Base-by-base conservation (phyloP, 2,113 vertebrate genomes). In the Larimichthys polyactis region DNA sequence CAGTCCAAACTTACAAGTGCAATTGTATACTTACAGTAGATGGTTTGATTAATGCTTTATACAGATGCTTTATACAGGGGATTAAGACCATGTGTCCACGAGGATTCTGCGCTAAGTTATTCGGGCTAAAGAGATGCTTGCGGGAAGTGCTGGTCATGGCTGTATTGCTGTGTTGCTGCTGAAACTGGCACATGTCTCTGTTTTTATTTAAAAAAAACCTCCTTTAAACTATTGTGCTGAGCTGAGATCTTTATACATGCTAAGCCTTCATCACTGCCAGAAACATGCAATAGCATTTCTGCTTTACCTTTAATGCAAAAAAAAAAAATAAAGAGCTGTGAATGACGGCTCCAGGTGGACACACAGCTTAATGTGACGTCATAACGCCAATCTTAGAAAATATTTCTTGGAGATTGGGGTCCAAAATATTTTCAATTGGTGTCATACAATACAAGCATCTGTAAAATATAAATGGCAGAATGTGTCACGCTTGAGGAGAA, bases 401-500 rank as follows among this genome's bases (percentile, higher is more conserved):
- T 90, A 89, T 82, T 90, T 87, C 43, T 49, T 63, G 71, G 65
- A 79, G 51, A 78, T 36, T 64, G 20, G 49, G 65, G 19, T 91
- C 65, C 69, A 88, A 87, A 87, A 90, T 84, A 86, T 88, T 89
- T 91, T 87, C 44, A 89, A 68, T 74, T 85, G 64, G 60, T 83
- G 78, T 84, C 71, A 29, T 75, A 72, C 27, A 79, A 62, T 79
- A 81, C 75, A 83, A 89, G 82, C 85, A 87, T 86, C 84, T 93
- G 75, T 77, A 66, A 63, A 87, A 82, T 74, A 73, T 44, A 75
- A 83, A 88, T 88, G 80, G 66, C 44, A 79, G 46, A 87, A 78
- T 86, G 58, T 89, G 88, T 93, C 86, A 88, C 88, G 89, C 90
- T 93, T 94, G 90, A 94, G 91, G 81, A 90, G 90, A 91, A 84